These are phyloP conservation scores for Pocillopora verrucosa DNA, from an alignment of 64 coral and sea anemone genomes.

Conservation along the genomic window DNA sequence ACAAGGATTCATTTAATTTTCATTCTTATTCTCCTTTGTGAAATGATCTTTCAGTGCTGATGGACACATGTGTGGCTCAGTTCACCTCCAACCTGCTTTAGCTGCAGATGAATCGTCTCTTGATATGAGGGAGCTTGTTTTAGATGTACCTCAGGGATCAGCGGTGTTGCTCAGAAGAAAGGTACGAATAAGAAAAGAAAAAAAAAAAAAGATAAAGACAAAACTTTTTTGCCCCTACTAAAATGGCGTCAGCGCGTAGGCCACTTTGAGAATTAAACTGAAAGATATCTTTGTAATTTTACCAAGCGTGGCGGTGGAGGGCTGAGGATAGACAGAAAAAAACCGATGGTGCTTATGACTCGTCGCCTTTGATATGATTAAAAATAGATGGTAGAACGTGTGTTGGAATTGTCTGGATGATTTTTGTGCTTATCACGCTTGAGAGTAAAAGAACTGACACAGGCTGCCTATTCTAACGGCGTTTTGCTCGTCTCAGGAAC, in stretches of 20 bases:
- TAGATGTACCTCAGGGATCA: conserved; percentile 95
- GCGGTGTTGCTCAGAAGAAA: conserved; percentile 89
- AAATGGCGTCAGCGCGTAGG: no score
- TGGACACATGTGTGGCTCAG: conserved; percentile 68
- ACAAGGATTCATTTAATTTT: not conserved
- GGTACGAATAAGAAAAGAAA: conserved; percentile 1
- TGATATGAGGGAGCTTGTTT: conserved; percentile 77
- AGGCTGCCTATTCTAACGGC: not conserved
- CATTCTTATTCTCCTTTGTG: not conserved
- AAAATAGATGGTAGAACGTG: no score
- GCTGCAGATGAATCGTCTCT: conserved; percentile 31
- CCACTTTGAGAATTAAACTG: no score
- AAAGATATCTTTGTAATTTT: no score
- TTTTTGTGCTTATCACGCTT: no score
- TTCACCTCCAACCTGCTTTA: conserved; percentile 55
- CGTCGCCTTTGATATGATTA: no score
- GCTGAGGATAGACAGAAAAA: no score
- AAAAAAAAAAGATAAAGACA: not conserved
- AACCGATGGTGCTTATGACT: no score
- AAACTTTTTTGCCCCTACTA: not conserved
- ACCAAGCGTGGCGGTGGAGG: no score
- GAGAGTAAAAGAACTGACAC: no score
- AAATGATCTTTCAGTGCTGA: conserved; percentile 17
- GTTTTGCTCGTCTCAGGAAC: conserved; percentile 49
- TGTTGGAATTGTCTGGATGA: no score